Evolutionary conservation across 1,140 invertebrate species (phyloP).

Genomic region (Drosophila grimshawi): DNA sequence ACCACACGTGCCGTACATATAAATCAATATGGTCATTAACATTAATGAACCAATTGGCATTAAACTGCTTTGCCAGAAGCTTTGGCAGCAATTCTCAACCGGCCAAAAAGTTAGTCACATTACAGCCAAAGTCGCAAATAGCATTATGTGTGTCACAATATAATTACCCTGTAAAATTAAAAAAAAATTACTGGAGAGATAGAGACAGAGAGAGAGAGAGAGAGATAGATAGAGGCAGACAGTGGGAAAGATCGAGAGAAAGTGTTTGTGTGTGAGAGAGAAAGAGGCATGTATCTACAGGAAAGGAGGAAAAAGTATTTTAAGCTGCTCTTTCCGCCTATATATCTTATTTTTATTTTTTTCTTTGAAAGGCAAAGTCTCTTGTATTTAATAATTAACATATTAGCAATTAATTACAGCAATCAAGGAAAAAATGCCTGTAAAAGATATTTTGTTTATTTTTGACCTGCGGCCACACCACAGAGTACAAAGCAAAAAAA

Average conservation of each 20-base stretch:
- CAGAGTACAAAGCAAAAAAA: conserved; percentile 9
- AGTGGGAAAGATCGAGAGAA: too few species aligned
- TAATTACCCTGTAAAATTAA: conserved; percentile 25
- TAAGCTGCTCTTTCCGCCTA: too few species aligned
- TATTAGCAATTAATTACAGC: too few species aligned
- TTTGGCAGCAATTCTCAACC: conserved; percentile 14
- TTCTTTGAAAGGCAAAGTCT: too few species aligned
- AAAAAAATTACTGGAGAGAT: too few species aligned
- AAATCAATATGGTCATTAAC: conserved; percentile 55
- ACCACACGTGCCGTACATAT: conserved; percentile 46
- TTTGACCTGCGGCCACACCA: conserved; percentile 39
- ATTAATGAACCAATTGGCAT: conserved; percentile 47
- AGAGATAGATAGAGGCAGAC: too few species aligned
- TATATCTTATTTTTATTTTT: too few species aligned
- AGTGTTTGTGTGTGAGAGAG: too few species aligned
- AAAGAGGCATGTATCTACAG: too few species aligned
- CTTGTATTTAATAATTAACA: too few species aligned
- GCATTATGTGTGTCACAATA: not conserved
- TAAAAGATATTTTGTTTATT: conserved; percentile 38
- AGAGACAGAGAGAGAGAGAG: too few species aligned
- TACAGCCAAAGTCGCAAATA: not conserved
- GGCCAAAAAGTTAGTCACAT: conserved; percentile 31
- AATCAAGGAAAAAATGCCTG: not conserved
- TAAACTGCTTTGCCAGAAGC: conserved; percentile 35
- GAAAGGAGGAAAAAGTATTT: too few species aligned